These are phyloP conservation scores for Sander lucioperca DNA, from an alignment of 2,113 vertebrate species.

Conservation along the genomic window DNA sequence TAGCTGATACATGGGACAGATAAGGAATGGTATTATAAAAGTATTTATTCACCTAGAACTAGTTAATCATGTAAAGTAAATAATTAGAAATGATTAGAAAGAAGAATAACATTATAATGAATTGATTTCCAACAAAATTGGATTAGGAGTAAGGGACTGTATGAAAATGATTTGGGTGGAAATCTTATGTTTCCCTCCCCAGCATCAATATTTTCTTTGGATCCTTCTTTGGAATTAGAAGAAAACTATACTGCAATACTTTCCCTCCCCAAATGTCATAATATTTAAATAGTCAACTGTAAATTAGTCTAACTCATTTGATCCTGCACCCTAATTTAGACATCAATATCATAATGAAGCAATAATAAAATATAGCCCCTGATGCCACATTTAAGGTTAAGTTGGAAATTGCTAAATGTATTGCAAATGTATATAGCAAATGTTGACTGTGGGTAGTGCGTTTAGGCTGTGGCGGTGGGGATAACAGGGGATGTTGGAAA, in stretches of 20 bases:
- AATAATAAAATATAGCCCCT: not conserved
- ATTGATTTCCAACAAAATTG: slow-evolving; percentile 19
- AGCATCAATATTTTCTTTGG: not conserved
- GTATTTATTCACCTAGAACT: slow-evolving; percentile 8
- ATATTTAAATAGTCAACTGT: not conserved
- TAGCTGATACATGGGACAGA: slow-evolving; percentile 36
- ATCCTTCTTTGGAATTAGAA: not conserved
- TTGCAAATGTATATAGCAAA: not conserved
- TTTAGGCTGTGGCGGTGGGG: no score
- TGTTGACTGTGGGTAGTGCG: no score
- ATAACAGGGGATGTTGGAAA: no score
- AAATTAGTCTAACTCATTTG: not conserved
- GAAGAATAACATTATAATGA: slow-evolving; percentile 4
- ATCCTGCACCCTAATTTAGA: not conserved
- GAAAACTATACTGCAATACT: not conserved
- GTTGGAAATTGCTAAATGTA: not conserved
- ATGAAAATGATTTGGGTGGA: not conserved
- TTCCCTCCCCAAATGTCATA: not conserved
- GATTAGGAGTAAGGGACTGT: not conserved
- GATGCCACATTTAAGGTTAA: not conserved
- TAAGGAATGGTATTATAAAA: slow-evolving; percentile 4
- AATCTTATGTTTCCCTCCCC: not conserved
- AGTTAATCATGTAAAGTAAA: not conserved
- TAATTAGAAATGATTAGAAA: slow-evolving; percentile 35
- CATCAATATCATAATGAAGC: not conserved